Conservation (phyloP, 2,888 invertebrate genomes). For the Mycalesis mineus region DNA sequence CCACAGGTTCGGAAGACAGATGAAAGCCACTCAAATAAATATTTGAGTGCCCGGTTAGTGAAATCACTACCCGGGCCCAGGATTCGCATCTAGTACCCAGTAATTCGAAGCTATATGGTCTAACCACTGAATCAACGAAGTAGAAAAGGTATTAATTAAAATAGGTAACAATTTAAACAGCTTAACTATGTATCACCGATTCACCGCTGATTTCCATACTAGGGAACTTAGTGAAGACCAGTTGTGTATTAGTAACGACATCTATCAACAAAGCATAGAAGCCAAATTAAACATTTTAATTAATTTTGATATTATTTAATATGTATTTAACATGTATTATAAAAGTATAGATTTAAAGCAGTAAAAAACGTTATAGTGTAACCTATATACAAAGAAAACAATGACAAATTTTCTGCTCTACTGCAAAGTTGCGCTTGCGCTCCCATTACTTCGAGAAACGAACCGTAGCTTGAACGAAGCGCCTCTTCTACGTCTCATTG, state of each 20-base stretch:
- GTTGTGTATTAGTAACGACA: constrained; percentile 13
- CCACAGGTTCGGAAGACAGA: no score
- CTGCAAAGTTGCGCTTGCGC: constrained; percentile 52
- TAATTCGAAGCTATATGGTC: no score
- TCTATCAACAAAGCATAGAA: constrained; percentile 10
- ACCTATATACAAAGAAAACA: constrained; percentile 44
- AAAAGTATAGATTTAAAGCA: neutral
- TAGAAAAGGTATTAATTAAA: no score
- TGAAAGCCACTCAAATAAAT: no score
- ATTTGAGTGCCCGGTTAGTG: no score
- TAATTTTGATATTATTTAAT: neutral
- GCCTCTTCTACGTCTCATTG: constrained; percentile 33
- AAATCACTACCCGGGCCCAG: no score
- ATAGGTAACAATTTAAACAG: no score
- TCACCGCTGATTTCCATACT: no score
- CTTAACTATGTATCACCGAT: no score
- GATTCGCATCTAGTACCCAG: no score
- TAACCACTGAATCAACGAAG: no score
- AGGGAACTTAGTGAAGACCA: no score
- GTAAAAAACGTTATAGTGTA: constrained; percentile 28
- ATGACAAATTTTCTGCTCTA: constrained; percentile 56
- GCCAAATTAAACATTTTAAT: neutral
- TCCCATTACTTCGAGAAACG: constrained; percentile 55
- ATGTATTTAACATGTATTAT: neutral
- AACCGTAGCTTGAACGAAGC: constrained; percentile 43